phyloP scores from a whole-genome alignment of 2,113 vertebrate species.

The Axis porcinus region DNA sequence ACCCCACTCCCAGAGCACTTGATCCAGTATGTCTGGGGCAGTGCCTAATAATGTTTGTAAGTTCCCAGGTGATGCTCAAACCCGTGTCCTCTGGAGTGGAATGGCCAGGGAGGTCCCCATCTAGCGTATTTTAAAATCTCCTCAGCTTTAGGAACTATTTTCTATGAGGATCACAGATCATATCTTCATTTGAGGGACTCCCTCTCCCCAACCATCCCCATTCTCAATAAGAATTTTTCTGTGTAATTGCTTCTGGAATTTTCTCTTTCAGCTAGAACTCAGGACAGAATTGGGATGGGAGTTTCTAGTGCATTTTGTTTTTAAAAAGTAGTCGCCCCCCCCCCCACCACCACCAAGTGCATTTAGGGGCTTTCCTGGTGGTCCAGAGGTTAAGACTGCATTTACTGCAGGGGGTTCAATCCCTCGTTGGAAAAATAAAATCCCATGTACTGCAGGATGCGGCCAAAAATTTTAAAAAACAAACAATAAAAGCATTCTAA shows the following conservation, averaged over 20 bases:
- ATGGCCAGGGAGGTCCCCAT: background rate
- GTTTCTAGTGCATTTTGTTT: background rate
- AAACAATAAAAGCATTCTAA: background rate
- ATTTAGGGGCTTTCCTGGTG: background rate
- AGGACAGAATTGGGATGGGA: background rate
- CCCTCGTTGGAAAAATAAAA: background rate
- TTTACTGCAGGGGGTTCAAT: background rate
- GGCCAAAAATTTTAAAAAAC: background rate
- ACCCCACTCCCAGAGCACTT: background rate
- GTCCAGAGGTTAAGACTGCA: background rate
- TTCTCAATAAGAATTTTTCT: background rate
- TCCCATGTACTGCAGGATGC: background rate
- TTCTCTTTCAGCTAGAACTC: background rate
- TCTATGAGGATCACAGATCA: background rate
- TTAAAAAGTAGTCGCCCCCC: background rate
- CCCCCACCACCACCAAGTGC: rapidly evolving
- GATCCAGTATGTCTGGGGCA: background rate
- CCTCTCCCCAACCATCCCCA: background rate
- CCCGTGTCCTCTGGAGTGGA: background rate
- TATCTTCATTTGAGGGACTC: background rate
- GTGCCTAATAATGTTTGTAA: background rate
- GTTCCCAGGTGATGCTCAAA: background rate
- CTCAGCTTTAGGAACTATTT: background rate
- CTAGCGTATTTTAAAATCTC: background rate
- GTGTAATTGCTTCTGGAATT: background rate